A percentile compares a stretch with the other conserved stretches of the same genome.
Evolutionary conservation across 2,797 vertebrate species (phyloP).

Genomic region (Argentina silus): DNA sequence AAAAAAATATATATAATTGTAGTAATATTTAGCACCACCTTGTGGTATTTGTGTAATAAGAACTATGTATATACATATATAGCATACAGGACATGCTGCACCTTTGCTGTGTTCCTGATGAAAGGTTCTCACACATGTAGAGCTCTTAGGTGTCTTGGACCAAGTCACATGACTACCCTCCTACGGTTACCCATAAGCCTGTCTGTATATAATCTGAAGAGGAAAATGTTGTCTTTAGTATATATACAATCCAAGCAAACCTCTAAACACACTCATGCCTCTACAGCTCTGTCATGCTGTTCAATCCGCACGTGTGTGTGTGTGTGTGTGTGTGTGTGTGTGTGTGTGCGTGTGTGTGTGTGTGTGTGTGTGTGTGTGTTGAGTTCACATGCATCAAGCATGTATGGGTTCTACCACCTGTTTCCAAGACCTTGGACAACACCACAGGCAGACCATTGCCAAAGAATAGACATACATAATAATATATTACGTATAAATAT

Average conservation of each 20-base stretch:
- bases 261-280: too few relatives aligned
- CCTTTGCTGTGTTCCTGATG: too few relatives aligned
- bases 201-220: neutral
- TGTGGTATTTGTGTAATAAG: conserved; percentile 38
- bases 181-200: neutral
- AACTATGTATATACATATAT: neutral
- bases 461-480: neutral
- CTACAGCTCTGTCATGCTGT: neutral
- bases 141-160: neutral
- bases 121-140: neutral
- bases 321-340: neutral
- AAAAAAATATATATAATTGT: too few relatives aligned
- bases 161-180: neutral
- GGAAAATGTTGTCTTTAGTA: neutral
- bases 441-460: neutral
- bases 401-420: neutral
- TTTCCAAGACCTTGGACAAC: conserved; percentile 20
- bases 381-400: neutral
- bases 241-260: too few relatives aligned
- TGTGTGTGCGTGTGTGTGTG: neutral
- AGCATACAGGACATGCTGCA: too few relatives aligned
- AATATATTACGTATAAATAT: too few relatives aligned
- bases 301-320: neutral
- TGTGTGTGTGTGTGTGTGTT: neutral
- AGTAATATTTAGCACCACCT: conserved; percentile 51